Base-by-base conservation (phyloP, 2,113 vertebrate genomes). In the Theristicus caerulescens region DNA sequence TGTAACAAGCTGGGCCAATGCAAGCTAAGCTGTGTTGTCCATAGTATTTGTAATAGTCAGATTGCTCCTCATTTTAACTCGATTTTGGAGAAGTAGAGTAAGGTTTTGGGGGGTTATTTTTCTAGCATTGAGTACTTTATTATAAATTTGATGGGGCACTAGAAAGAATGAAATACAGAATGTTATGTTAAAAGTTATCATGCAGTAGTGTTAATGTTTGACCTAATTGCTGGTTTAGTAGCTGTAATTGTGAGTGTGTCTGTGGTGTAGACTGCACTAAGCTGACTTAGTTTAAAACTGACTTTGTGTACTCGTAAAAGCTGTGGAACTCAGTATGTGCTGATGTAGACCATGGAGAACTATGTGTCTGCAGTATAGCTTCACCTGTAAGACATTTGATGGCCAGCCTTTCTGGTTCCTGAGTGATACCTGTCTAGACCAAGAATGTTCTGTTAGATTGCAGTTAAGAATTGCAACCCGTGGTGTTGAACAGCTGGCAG, bases 381-480 rank as follows among this genome's bases (percentile, higher is more conserved):
- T 65, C n/a, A 65, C 10, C 29, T 66, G 22, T 31, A 83, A 80
- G 38, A 72, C 52, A 66, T n/a, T 6, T 40, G 15, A 25, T 80
- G 44, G 21, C 9, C 44, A 71, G 31, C 52, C 34, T 83, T 78
- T 70, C 16, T 54, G 38, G 6, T 52, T 89, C 19, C 18, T 90
- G 27, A 64, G 36, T 55, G 61, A 25, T 40, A 70, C 26, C 55
- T 90, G 73, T 10, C 64, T 87, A 66, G 17, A 94, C 17, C 44
- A 95, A 77, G 32, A 34, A 25, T 95, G 36, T 95, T 96, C 82
- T 86, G 55, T 95, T 94, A 99, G 99, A 64, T 98, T 99, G 64
- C 99, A 99, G 98, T 90, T 99, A 92, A 98, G 99, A 64, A 99
- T 99, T 29, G 99, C 98, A 4, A 99, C 99, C 11, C 99, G 99